Base-by-base conservation (phyloP, 2,888 invertebrate species). In the Actias luna region DNA sequence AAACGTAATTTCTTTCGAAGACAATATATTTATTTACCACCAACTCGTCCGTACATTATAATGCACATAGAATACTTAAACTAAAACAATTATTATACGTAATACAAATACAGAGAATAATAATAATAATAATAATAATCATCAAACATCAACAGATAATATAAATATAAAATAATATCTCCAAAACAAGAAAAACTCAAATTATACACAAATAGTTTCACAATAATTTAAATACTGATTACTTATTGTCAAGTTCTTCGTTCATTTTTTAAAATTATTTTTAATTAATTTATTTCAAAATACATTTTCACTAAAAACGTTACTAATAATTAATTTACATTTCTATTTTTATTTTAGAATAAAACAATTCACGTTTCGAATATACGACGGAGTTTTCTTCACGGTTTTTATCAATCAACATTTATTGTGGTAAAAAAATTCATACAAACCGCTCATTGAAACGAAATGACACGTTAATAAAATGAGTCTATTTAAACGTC, bases 151-250 rank as follows among this genome's bases (percentile, higher is more conserved):
- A 91, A 90, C 89, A 87, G 82, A 87, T 84, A 88, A 89, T 88
- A 89, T 85, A 86, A 85, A 83, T 77, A 79, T 77, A 82, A n/a
- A n/a, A 82, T 50, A 50, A 79, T 82, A 81, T 83, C 80, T 82
- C 79, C 82, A 82, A 83, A 87, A 89, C 83, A 91, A 88, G 83
- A 85, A 76, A 67, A 66, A 22, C 25, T 50, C 22, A 50, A 50
- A 69, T 70, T 67, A 70, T 68, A 73, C 69, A 65, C n/a, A n/a
- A n/a, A 65, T 69, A 70, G 69, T 77, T 82, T 79, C 70, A n/a
- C n/a, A 82, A 84, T 85, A 86, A 85, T 87, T 87, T 89, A 89
- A 92, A 91, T 91, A 92, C 90, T 91, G 90, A 83, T 90, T 88
- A 89, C 89, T 91, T 92, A 91, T 91, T 92, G 91, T 92, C 92